Evolutionary conservation across 1,140 invertebrate genomes (phyloP), one percentile per base, ranked within the genome.

Genomic region (Caenorhabditis brenneri): DNA sequence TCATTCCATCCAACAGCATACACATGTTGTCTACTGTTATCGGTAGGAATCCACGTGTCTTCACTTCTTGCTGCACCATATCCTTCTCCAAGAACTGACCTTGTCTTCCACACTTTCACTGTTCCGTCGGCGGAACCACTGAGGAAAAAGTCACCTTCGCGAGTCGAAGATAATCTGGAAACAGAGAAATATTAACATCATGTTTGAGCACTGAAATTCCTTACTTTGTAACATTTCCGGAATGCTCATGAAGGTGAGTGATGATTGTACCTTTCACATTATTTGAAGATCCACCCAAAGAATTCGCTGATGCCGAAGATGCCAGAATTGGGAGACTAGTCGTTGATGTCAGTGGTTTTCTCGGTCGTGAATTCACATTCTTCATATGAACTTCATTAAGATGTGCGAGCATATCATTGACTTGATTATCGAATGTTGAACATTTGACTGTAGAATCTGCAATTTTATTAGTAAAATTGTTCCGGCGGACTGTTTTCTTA

Each of bases 231-330:
- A 86, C 39, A 22, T 65, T 79, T 7, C 33, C 79, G 9, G 69
- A 46, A 39, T 86, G 84, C n/a, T 86, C 84, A 53, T 86, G 84
- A 39, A 86, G 49, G 65, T 84, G 81, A 1, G 84, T 83, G 19
- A 86, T 53, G 42, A 83, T 55, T 29, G 42, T 86, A 31, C 81
- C 74, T 31, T 79, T 49, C 10, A 86, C 31, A 58, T 84, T 55
- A 27, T 33, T 39, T 2, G 53, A 27, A 15, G 82, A 55, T 15
- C 36, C 53, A 31, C 42, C 83, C 12, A 46, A 22, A 19, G 55
- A 74, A 15, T 29, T 29, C 39, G 29, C 74, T 29, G 81, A 83
- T 10, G 39, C 29, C 24, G 60, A 74, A n/a, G 39, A 39, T 12
- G n/a, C 65, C 60, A 74, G 46, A 33, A 49, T 16, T 16, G 39